Conservation (phyloP, 2,888 invertebrate genomes). For the Panopea generosa region DNA sequence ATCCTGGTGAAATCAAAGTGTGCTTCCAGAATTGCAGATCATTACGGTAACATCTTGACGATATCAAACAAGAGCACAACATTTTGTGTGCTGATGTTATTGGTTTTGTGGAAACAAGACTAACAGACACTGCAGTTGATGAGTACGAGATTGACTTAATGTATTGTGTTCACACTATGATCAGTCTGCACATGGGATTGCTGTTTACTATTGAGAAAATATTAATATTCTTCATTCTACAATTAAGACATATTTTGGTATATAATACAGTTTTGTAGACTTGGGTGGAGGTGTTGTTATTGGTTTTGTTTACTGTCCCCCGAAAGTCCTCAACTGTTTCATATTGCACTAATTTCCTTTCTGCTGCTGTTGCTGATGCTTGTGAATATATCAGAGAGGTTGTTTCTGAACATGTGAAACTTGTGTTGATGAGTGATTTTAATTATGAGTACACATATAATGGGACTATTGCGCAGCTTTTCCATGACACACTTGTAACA, state of each 20-base stretch:
- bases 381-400: background rate
- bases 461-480: background rate
- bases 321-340: conserved; percentile 15
- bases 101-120: conserved; percentile 43
- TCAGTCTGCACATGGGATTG: conserved; percentile 33
- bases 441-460: no score
- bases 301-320: conserved; percentile 25
- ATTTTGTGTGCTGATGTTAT: conserved; percentile 35
- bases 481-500: background rate
- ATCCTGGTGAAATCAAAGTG: background rate
- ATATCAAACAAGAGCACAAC: conserved; percentile 29
- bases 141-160: conserved; percentile 19
- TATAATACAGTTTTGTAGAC: conserved; percentile 8
- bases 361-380: background rate
- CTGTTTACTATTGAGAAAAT: conserved; percentile 19
- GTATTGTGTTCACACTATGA: conserved; percentile 11
- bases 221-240: background rate
- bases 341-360: no score
- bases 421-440: conserved; percentile 13
- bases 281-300: background rate
- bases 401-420: conserved; percentile 1
- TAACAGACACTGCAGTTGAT: background rate
- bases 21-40: conserved; percentile 49
- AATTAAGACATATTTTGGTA: conserved; percentile 3
- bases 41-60: conserved; percentile 35